Evolutionary conservation across 2,113 vertebrate genomes (phyloP).

Genomic region (Tragelaphus imberbis): DNA sequence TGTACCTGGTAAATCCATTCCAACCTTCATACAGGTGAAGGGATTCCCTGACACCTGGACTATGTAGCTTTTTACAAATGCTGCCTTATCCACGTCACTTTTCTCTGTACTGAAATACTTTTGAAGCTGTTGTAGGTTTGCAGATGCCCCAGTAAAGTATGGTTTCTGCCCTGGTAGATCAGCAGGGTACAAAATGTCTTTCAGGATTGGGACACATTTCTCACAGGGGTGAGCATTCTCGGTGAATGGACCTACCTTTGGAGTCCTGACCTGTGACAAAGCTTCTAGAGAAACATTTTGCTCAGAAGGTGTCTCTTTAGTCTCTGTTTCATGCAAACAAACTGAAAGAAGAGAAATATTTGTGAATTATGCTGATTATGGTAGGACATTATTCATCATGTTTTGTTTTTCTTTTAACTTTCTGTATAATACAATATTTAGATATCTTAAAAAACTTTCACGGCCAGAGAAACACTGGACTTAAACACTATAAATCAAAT

Average conservation of each 20-base stretch:
- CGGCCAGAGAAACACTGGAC: not conserved
- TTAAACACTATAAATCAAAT: not conserved
- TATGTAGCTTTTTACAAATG: not conserved
- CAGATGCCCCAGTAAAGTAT: not conserved
- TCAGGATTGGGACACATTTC: not conserved
- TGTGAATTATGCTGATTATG: not conserved
- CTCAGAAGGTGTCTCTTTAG: not conserved
- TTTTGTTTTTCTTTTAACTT: not conserved
- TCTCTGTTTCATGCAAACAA: not conserved
- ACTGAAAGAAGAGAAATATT: conserved; percentile 37
- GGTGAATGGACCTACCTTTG: not conserved
- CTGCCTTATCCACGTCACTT: not conserved
- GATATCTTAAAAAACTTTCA: not conserved
- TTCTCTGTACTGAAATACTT: not conserved
- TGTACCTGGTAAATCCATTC: not conserved
- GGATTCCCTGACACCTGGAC: not conserved
- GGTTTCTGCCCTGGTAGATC: not conserved
- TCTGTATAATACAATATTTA: not conserved
- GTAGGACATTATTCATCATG: not conserved
- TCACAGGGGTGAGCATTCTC: not conserved
- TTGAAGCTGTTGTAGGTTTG: not conserved
- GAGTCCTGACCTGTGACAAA: not conserved
- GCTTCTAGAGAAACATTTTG: not conserved
- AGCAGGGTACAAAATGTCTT: conserved; percentile 15
- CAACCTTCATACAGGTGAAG: not conserved